Base-by-base conservation (phyloP, 2,113 vertebrate species). In the Marmota flaviventris region DNA sequence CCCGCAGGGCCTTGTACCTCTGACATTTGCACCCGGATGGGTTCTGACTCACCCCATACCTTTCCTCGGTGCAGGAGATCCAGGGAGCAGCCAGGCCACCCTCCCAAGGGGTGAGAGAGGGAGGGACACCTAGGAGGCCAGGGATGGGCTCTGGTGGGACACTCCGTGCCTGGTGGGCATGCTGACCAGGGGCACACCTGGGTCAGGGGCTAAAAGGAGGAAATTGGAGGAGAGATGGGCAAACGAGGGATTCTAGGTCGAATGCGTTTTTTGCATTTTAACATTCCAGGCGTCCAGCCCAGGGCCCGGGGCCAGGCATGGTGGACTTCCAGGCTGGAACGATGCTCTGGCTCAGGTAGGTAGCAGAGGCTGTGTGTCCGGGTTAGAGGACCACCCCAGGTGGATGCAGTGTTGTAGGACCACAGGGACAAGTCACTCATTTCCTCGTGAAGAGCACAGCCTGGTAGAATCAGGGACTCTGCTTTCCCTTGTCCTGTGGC, bases 1-100 rank as follows among this genome's bases (percentile, higher is more conserved):
- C 32, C 2, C 0, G 4, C 1, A 5, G 9, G 53, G 12, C 16
- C 39, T 79, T 39, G 4, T 4, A 0, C 0, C 5, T 4, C 34
- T 87, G 39, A 0, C 27, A 24, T 42, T 39, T 61, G 24, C 16
- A 32, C 37, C 39, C 14, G 0, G 16, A 16, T 24, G 12, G 27
- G 7, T 29, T 42, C 2, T 8, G 4, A 13, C 34, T 84, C 32
- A 63, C 20, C 25, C 11, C 72, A 20, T 2, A 56, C 70, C 8
- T 69, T 86, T 48, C 39, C 10, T 77, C 72, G 27, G 22, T 32
- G 45, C 29, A 34, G 61, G 45, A 65, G 39, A 45, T 86, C 9
- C 8, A 1, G 61, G 53, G 58, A 77, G 75, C 32, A 70, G 25
- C 78, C 63, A 5, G 20, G 53, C 37, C 69, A 3, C 18, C 34